Conservation (phyloP, 2,888 invertebrate genomes). For the Tinea semifulvella region DNA sequence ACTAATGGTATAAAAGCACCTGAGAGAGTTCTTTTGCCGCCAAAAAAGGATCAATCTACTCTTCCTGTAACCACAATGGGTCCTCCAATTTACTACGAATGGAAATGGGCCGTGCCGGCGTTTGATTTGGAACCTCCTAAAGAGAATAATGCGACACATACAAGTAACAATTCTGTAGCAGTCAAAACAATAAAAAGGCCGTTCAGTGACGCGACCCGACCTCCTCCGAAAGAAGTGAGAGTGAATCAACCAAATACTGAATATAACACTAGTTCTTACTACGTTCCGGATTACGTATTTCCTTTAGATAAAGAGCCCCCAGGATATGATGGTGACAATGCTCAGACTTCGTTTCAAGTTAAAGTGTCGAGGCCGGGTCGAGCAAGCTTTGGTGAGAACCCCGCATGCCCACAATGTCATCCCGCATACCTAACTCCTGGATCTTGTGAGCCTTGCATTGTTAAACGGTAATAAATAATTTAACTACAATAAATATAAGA, state of each 20-base stretch:
- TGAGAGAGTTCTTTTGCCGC: constrained; percentile 56
- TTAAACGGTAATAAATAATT: constrained; percentile 44
- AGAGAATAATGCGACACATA: constrained; percentile 38
- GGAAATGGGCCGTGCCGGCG: constrained; percentile 72
- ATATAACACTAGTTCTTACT: constrained; percentile 68
- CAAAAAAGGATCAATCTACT: constrained; percentile 51
- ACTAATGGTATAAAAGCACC: constrained; percentile 23
- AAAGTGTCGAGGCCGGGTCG: constrained; percentile 53
- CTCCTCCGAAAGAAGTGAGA: constrained; percentile 34
- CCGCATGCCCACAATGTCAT: constrained; percentile 70
- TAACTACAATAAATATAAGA: background rate
- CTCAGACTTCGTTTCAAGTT: constrained; percentile 69
- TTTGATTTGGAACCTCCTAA: constrained; percentile 67
- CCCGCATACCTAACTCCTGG: constrained; percentile 69
- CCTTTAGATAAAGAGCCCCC: constrained; percentile 68
- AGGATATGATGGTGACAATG: constrained; percentile 63
- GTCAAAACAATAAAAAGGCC: constrained; percentile 34
- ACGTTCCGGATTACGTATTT: constrained; percentile 69
- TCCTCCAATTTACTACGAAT: constrained; percentile 71
- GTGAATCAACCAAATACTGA: constrained; percentile 40
- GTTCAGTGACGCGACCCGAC: constrained; percentile 39
- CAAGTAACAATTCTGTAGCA: constrained; percentile 26
- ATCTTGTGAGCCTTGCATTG: constrained; percentile 72
- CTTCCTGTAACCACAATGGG: constrained; percentile 62
- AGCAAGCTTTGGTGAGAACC: constrained; percentile 67